Percentiles rank a stretch among this genome's conserved stretches.
Conservation (phyloP, 2,888 invertebrate genomes). For the Oasisia sp. region DNA sequence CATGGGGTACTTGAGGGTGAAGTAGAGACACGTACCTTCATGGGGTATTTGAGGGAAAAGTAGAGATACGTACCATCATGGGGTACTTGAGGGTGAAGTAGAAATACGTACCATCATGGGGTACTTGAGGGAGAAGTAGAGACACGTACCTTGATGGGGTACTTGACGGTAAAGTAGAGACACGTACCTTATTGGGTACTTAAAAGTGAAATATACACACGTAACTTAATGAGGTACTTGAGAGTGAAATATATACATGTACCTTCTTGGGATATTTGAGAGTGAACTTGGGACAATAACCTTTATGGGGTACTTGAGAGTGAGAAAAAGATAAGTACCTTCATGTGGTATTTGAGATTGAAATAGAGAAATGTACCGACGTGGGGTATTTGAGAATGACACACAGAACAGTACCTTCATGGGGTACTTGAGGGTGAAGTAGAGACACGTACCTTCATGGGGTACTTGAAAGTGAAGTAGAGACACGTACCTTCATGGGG, state of each 20-base stretch:
- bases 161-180: conserved; percentile 82
- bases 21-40: conserved; percentile 68
- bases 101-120: background rate
- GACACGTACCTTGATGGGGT: too few relatives aligned
- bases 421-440: background rate
- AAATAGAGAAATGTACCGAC: too few relatives aligned
- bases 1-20: conserved; percentile 92
- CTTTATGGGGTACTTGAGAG: too few relatives aligned
- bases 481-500: background rate
- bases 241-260: conserved; percentile 78
- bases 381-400: too few relatives aligned
- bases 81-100: too few relatives aligned
- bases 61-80: too few relatives aligned
- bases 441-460: conserved; percentile 73
- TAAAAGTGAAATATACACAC: conserved; percentile 79
- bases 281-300: too few relatives aligned
- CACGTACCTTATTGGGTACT: conserved; percentile 82
- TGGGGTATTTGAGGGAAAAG: too few relatives aligned
- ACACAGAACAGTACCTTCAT: too few relatives aligned
- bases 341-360: conserved; percentile 63
- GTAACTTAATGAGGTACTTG: conserved; percentile 83
- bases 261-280: background rate
- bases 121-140: too few relatives aligned
- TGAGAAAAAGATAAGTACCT: too few relatives aligned
- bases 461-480: background rate